These are phyloP conservation scores for Pseudococcus viburni DNA, from an alignment of 2,888 invertebrate genomes.

Conservation along the genomic window DNA sequence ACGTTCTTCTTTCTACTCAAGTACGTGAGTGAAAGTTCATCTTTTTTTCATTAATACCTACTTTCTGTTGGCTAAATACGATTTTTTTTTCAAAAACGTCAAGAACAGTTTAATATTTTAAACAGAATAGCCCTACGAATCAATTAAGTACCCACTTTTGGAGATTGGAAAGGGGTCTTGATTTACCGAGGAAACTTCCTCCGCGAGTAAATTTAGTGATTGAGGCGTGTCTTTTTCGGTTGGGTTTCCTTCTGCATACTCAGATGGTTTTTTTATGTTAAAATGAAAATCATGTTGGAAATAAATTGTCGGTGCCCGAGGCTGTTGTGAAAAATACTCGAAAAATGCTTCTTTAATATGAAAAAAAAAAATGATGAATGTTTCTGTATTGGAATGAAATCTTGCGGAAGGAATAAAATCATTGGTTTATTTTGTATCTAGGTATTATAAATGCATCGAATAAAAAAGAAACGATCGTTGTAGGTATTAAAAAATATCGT, in stretches of 20 bases:
- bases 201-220: not conserved
- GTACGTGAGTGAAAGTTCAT: slow-evolving; percentile 73
- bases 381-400: not conserved
- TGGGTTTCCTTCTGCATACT: not conserved
- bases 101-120: slow-evolving; percentile 23
- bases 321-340: slow-evolving; percentile 12
- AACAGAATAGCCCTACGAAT: not conserved
- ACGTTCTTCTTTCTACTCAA: slow-evolving; percentile 90
- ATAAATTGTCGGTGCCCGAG: not conserved
- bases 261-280: slow-evolving; percentile 33
- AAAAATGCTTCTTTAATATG: not conserved
- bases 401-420: not conserved
- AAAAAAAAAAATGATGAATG: not conserved
- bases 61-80: not conserved
- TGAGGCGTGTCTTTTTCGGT: slow-evolving; percentile 3
- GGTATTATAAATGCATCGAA: not conserved
- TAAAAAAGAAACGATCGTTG: not conserved
- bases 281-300: slow-evolving; percentile 29
- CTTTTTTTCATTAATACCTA: not conserved
- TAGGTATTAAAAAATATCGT: not conserved
- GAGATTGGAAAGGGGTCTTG: not conserved
- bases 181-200: not conserved
- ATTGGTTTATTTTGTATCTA: not conserved
- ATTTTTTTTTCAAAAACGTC: not conserved
- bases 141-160: not conserved